Evolutionary conservation across 2,113 vertebrate species (phyloP).

Genomic region (Electrona antarctica): DNA sequence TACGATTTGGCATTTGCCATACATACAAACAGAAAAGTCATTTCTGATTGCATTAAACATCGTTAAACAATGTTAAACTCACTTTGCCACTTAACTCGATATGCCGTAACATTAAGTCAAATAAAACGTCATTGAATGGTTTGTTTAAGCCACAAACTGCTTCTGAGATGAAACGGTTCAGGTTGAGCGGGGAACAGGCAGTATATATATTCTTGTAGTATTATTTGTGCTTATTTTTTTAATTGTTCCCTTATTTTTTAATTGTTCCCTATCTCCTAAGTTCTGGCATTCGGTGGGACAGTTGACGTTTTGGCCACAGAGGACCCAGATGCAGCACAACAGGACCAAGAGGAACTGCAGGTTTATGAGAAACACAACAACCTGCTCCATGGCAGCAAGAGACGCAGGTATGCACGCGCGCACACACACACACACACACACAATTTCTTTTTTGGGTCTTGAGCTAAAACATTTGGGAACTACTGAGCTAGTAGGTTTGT

Average conservation of each 20-base stretch:
- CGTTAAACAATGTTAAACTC: too few species aligned
- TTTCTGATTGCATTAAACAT: too few species aligned
- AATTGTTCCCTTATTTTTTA: background rate
- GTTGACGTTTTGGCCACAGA: slow-evolving; percentile 92
- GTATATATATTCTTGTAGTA: too few species aligned
- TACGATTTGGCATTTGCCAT: too few species aligned
- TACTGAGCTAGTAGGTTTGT: too few species aligned
- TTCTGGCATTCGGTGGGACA: slow-evolving; percentile 86
- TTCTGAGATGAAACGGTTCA: background rate
- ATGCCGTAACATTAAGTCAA: too few species aligned
- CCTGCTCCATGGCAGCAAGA: slow-evolving; percentile 88
- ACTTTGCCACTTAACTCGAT: too few species aligned
- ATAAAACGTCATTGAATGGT: too few species aligned
- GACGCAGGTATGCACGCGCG: slow-evolving; percentile 81
- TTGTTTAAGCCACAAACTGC: background rate
- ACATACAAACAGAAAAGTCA: too few species aligned
- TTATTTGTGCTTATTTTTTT: background rate
- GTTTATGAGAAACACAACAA: slow-evolving; percentile 95
- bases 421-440: background rate
- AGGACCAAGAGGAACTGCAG: slow-evolving; percentile 90
- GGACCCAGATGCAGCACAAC: slow-evolving; percentile 80
- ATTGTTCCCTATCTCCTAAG: slow-evolving; percentile 54
- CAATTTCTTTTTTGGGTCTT: too few species aligned
- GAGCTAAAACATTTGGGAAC: too few species aligned
- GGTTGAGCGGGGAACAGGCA: too few species aligned